Conservation (phyloP, 2,888 invertebrate genomes). For the Heteropelma amictum region DNA sequence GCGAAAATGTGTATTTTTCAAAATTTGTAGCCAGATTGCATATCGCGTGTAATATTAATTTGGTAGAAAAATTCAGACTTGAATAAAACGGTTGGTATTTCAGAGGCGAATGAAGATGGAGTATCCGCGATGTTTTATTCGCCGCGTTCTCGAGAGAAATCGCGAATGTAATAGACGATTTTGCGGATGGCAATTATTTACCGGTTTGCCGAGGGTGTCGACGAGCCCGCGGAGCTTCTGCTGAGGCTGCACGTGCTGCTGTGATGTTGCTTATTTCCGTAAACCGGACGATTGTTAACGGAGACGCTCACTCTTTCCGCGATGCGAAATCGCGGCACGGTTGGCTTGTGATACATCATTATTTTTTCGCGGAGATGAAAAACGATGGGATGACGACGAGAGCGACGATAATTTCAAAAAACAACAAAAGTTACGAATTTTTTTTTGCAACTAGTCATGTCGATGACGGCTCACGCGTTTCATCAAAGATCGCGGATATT, state of each 20-base stretch:
- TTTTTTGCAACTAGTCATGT: too few species aligned
- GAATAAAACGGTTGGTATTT: too few species aligned
- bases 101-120: too few species aligned
- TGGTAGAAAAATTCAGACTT: too few species aligned
- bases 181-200: slow-evolving; percentile 60
- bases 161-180: not conserved
- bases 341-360: slow-evolving; percentile 77
- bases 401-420: not conserved
- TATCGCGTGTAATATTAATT: too few species aligned
- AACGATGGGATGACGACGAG: not conserved
- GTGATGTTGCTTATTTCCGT: slow-evolving; percentile 71
- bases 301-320: slow-evolving; percentile 75
- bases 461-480: too few species aligned
- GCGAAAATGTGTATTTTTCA: too few species aligned
- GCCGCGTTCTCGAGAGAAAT: not conserved
- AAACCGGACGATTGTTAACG: slow-evolving; percentile 73
- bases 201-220: slow-evolving; percentile 73
- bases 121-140: not conserved
- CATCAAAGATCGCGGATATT: too few species aligned
- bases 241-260: slow-evolving; percentile 72
- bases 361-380: too few species aligned
- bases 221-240: slow-evolving; percentile 66
- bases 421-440: not conserved
- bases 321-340: slow-evolving; percentile 75
- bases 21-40: too few species aligned